phyloP scores from a whole-genome alignment of 2,888 invertebrate genomes.

The Electrophaes corylata region DNA sequence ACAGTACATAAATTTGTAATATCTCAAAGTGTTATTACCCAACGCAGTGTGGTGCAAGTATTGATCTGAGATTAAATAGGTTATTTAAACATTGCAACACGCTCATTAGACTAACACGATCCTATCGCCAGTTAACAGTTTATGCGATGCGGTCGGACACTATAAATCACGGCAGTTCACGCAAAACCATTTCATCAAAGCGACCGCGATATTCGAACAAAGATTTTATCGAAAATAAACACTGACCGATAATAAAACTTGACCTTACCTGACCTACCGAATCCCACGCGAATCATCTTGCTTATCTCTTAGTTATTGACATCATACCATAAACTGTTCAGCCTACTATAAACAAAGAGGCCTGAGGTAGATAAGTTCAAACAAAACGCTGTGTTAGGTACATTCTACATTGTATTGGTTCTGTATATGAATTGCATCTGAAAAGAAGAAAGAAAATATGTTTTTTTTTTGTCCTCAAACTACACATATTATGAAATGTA shows the following conservation, averaged over 20 bases:
- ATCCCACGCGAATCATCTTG: slow-evolving; percentile 10
- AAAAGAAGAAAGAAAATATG: too few species aligned
- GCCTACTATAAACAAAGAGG: slow-evolving; percentile 13
- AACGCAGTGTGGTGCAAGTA: slow-evolving; percentile 40
- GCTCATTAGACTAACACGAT: slow-evolving; percentile 51
- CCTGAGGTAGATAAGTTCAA: too few species aligned
- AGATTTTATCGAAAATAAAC: slow-evolving; percentile 18
- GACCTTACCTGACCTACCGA: slow-evolving; percentile 27
- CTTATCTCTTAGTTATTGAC: slow-evolving; percentile 1
- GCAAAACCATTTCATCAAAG: slow-evolving; percentile 23
- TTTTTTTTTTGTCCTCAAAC: too few species aligned
- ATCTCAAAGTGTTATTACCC: slow-evolving; percentile 41
- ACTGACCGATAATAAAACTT: slow-evolving; percentile 13
- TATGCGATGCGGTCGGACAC: slow-evolving; percentile 38
- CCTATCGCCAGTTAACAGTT: slow-evolving; percentile 43
- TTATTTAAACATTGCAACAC: slow-evolving; percentile 63
- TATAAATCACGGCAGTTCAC: slow-evolving; percentile 26
- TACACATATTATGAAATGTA: too few species aligned
- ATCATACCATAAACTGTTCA: background rate
- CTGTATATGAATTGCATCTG: too few species aligned
- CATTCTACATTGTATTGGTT: too few species aligned
- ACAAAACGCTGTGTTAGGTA: too few species aligned
- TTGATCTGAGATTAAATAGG: slow-evolving; percentile 54
- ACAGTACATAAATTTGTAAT: slow-evolving; percentile 34
- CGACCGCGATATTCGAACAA: slow-evolving; percentile 9